Base-by-base conservation (phyloP, 2,888 invertebrate species). In the Aphelenchoides bicaudatus region DNA sequence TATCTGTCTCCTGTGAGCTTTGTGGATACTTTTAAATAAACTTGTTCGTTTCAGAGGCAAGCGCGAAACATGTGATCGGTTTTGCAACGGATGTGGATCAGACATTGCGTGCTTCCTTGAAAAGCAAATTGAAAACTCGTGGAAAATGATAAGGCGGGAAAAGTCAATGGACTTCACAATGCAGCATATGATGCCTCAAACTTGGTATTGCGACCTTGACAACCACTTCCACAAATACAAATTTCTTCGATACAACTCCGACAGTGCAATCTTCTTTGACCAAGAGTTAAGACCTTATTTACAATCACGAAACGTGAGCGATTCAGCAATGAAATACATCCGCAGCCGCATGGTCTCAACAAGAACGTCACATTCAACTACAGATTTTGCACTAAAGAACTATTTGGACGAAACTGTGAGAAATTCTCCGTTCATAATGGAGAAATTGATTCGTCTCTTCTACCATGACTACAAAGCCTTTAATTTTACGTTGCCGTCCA, bases 81-180 rank as follows among this genome's bases (percentile, higher is more conserved):
- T n/a, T n/a, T 48, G 49, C 49, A 29, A 48, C 49, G 49, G 49
- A 8, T 48, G 49, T 48, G 49, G 49, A 8, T 28, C 49, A n/a
- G 31, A 48, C 23, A n/a, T 48, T 5, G 31, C 49, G 37, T 48
- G 49, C 31, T 48, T 48, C 21, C 13, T 48, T 5, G 49, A 48
- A 19, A 27, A 31, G 21, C 49, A 48, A 31, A 30, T 34, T 23
- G 49, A 3, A 16, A 30, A 23, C 8, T 30, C 31, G 10, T 34
- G n/a, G 49, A 3, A 48, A 19, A 10, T 48, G 28, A 31, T n/a
- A 5, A n/a, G 8, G 6, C n/a, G 31, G n/a, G 37, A 19, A 5
- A n/a, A 6, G 21, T n/a, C 6, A 16, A 30, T 6, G 29, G 28
- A 29, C n/a, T 23, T 6, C 6, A 29, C 31, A 5, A 16, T 37